Evolutionary conservation across 2,113 vertebrate genomes (phyloP), one percentile per base, ranked within the genome.

Genomic region (Tetraodon nigroviridis): DNA sequence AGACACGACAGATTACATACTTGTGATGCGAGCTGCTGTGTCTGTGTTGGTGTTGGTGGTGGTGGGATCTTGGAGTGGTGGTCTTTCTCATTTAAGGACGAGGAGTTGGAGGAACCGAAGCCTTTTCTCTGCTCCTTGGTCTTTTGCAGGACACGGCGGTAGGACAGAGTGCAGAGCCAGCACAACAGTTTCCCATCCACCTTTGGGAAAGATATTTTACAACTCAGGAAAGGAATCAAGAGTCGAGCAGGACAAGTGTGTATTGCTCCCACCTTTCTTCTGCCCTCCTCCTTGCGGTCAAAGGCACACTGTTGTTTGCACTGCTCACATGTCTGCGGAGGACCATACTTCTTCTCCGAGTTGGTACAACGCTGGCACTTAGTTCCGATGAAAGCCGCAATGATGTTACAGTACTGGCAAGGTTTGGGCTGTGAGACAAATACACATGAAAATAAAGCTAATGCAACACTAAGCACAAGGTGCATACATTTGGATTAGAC

Each of bases 321-420:
- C 85, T 99, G 96, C 54, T 99, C 95, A 41, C 95, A 97, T 0
- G 96, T 94, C 84, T 97, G 95, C 64, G 96, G 96, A 0, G 96
- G 92, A 65, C 96, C 95, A 1, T 99, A 96, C 72, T 97, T 97
- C 85, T 99, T 99, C 88, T 99, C 96, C 0, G 95, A 98, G 89
- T 99, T 99, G 61, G 97, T 95, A 77, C 95, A 98, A 59, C 96
- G 94, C 79, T 98, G 96, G 79, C 97, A 98, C 84, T 98, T 98
- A 47, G 95, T 98, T 65, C 97, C 97, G 47, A 98, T 99, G 78
- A 99, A 99, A 0, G 97, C 97, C 58, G 97, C 97, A 61, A 99
- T 99, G 59, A 99, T 98, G 87, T 98, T 98, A 93, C 97, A 99
- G 90, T 98, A 99, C 84, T 99, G 97, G 84, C 97, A 99, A 63